Base-by-base conservation (phyloP, 2,113 vertebrate species). In the Salminus brasiliensis region DNA sequence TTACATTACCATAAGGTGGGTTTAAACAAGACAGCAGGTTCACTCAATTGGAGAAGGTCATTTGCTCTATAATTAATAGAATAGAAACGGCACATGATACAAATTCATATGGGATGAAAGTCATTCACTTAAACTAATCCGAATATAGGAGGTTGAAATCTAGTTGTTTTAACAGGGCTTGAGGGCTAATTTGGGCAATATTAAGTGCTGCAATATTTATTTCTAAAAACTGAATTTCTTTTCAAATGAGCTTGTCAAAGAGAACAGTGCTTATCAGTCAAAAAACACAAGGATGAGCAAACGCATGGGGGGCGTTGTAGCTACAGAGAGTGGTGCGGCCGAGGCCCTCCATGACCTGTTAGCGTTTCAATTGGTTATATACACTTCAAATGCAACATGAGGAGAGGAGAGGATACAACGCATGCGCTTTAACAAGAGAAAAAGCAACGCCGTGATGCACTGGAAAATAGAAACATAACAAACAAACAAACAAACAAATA, bases 321-420 rank as follows among this genome's bases (percentile, higher is more conserved):
- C 52, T 55, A 76, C 59, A 72, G 53, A 57, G 43, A 47, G 43
- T 32, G 43, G 49, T 25, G 80, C 74, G 49, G 29, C 27, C 21
- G 47, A 66, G 49, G 21, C 60, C 80, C 68, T 57, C 59, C 59
- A 27, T 36, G 5, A 29, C 34, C 57, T 16, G 43, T 43, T 23
- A 55, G 66, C 18, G 32, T 63, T 70, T 76, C 55, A 70, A 41
- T 70, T 79, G 5, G 39, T 25, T 81, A 81, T 81, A 66, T 81
- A 81, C 80, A 81, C 11, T 53, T 77, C 62, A 63, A 72, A 82
- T 73, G 80, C 68, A 78, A 66, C 59, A n/a, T 41, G 72, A 79
- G 30, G 29, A 72, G 36, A 71, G 29, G 18, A 59, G 65, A 76
- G 74, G 76, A 65, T 63, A 81, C 57, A 72, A 65, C 5, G 69